phyloP scores from a whole-genome alignment of 1,140 invertebrate species.

The Augochlora pura region DNA sequence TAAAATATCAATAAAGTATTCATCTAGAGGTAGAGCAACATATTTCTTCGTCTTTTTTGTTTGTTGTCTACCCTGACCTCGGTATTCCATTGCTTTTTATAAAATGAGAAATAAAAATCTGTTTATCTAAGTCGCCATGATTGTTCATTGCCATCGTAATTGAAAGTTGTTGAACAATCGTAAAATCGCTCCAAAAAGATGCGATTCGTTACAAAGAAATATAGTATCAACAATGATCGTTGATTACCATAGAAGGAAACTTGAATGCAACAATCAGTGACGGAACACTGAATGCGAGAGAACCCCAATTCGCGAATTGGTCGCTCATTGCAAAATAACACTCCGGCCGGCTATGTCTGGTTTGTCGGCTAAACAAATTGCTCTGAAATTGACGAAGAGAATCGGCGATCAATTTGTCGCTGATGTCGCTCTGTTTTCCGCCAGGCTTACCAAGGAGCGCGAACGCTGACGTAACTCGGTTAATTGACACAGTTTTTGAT shows the following conservation, averaged over 20 bases:
- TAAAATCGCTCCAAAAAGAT: not conserved
- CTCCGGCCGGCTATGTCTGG: not conserved
- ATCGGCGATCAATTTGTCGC: not conserved
- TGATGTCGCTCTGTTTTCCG: not conserved
- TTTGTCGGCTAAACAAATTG: not conserved
- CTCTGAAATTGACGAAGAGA: not conserved
- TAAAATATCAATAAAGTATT: too few relatives aligned
- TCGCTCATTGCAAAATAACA: not conserved
- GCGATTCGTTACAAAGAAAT: not conserved
- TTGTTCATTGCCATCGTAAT: too few relatives aligned
- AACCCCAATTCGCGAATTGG: not conserved
- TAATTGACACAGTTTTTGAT: slow-evolving; percentile 48
- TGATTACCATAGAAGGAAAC: not conserved
- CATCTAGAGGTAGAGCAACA: too few relatives aligned
- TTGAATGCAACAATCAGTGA: not conserved
- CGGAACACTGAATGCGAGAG: not conserved
- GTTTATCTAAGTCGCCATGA: too few relatives aligned
- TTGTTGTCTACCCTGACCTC: too few relatives aligned
- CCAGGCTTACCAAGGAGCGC: not conserved
- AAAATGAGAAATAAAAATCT: too few relatives aligned
- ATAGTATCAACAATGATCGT: not conserved
- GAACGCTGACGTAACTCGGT: slow-evolving; percentile 28
- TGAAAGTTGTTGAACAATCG: too few relatives aligned
- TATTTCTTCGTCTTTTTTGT: too few relatives aligned
- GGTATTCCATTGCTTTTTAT: too few relatives aligned